Evolutionary conservation across 2,797 vertebrate species (phyloP).

Genomic region (Apodemus agrarius): DNA sequence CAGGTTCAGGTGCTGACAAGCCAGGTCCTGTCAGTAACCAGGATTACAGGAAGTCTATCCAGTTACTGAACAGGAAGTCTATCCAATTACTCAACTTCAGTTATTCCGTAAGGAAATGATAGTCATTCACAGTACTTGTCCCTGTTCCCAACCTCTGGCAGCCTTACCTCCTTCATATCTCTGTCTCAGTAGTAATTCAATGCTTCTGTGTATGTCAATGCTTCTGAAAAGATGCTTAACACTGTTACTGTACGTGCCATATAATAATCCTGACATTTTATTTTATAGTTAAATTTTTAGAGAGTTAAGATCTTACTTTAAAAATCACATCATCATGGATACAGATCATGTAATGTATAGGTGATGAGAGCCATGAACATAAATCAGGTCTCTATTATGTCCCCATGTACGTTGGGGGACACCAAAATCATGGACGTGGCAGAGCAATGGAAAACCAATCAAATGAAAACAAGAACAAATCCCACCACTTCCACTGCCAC

Average conservation of each 20-base stretch:
- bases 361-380: background rate
- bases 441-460: background rate
- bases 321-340: background rate
- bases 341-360: background rate
- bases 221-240: conserved; percentile 8
- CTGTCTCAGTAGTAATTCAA: background rate
- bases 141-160: accelerated
- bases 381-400: background rate
- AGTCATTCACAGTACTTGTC: background rate
- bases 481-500: background rate
- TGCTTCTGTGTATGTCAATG: background rate
- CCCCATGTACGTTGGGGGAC: background rate
- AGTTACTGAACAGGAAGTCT: background rate
- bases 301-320: conserved; percentile 13
- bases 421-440: background rate
- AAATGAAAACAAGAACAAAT: background rate
- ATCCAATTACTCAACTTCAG: background rate
- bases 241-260: background rate
- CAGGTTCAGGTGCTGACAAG: conserved; percentile 35
- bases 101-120: conserved; percentile 41
- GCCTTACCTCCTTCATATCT: background rate
- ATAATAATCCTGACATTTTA: background rate
- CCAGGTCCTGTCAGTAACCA: background rate
- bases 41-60: background rate
- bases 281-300: conserved; percentile 39